Evolutionary conservation across 2,113 vertebrate species (phyloP).

Genomic region (Strix aluco): DNA sequence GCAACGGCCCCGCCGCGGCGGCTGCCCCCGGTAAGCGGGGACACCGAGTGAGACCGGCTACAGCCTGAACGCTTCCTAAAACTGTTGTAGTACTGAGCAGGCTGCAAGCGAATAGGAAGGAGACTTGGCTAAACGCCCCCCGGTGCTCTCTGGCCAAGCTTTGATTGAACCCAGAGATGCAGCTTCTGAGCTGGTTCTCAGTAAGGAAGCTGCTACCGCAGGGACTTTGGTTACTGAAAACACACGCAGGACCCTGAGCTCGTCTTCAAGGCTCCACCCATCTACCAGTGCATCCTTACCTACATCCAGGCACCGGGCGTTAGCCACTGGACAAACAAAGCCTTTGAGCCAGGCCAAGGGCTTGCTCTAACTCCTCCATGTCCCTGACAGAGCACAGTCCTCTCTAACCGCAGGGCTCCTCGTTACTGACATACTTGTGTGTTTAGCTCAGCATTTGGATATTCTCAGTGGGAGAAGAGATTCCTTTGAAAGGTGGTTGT

Average conservation of each 20-base stretch:
- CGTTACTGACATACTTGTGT: rapidly evolving
- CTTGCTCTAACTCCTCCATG: rapidly evolving
- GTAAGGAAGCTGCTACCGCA: too few species aligned
- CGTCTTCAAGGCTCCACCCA: neutral
- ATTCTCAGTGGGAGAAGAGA: neutral
- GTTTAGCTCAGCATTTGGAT: neutral
- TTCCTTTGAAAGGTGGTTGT: neutral
- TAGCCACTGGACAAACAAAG: rapidly evolving
- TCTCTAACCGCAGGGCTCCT: rapidly evolving
- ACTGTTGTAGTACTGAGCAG: rapidly evolving
- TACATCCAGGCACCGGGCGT: rapidly evolving
- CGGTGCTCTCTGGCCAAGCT: neutral
- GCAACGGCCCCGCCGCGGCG: neutral
- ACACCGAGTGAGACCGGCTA: neutral
- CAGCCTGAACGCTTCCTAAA: neutral
- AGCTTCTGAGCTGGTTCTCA: neutral
- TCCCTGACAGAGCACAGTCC: neutral
- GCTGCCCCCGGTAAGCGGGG: too few species aligned
- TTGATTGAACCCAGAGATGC: rapidly evolving
- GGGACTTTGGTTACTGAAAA: neutral
- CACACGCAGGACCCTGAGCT: neutral
- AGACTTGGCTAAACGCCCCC: neutral
- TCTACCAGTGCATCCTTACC: too few species aligned
- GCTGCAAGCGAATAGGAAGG: rapidly evolving
- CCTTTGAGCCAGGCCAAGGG: neutral